Base-by-base conservation (phyloP, 2,797 vertebrate species). In the Rhinichthys osculus region DNA sequence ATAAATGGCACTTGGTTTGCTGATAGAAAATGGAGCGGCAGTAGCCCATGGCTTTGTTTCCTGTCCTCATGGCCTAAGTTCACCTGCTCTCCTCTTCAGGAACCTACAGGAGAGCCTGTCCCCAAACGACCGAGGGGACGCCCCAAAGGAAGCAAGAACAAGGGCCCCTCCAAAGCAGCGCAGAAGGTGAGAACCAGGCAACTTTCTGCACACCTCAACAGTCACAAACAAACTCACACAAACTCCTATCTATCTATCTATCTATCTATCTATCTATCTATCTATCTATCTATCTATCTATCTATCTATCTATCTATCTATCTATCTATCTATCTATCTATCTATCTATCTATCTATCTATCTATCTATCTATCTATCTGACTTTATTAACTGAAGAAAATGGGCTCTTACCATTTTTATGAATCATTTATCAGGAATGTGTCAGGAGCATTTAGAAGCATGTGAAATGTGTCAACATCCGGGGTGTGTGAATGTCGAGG, bases 91-190 rank as follows among this genome's bases (percentile, higher is more conserved):
- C 73, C 73, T 92, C 87, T 93, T 91, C 95, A 99, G 97, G 97
- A 98, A 93, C 96, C 96, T 90, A 95, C 96, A 73, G 97, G 97
- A 91, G 97, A 98, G 91, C 97, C 97, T 89, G 97, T 96, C 95
- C 97, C 97, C 92, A 99, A 99, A 96, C 96, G 97, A 95, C 97
- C 97, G 85, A 95, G 97, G 94, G 97, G 97, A 92, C 96, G 97
- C 93, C 97, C 97, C 86, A 99, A 98, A 95, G 97, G 97, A 94
- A 99, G 97, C 95, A 99, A 99, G 95, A 99, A 98, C 95, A 99
- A 99, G 96, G 97, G 97, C 89, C 97, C 97, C 54, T 98, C 97
- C 85, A 99, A 98, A 96, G 97, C 97, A 91, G 97, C 96, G 82
- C 97, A 97, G 94, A 98, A 97, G 97, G 97, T 98, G 95, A 97